These are phyloP conservation scores for Musca vetustissima DNA, from an alignment of 1,140 invertebrate species.

Conservation along the genomic window DNA sequence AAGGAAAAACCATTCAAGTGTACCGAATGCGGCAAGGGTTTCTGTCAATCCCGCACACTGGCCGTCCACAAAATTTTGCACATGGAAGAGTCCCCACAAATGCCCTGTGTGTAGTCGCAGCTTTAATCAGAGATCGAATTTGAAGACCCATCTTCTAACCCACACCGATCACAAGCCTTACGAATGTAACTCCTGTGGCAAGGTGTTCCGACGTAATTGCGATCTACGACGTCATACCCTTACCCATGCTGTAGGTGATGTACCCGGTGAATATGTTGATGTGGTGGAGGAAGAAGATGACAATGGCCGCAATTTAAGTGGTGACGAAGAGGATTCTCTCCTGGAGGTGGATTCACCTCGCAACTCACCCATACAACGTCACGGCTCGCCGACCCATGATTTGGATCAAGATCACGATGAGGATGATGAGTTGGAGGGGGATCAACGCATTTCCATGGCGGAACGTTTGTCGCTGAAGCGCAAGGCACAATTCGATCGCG, in stretches of 20 bases:
- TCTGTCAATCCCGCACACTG: conserved; percentile 91
- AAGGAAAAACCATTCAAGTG: conserved; percentile 98
- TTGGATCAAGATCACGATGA: conserved; percentile 37
- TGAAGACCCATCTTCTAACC: conserved; percentile 91
- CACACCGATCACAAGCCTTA: conserved; percentile 95
- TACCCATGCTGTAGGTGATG: conserved; percentile 82
- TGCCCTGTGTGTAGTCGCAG: conserved; percentile 85
- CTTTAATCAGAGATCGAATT: conserved; percentile 89
- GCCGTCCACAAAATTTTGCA: conserved; percentile 92
- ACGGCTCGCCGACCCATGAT: conserved; percentile 52
- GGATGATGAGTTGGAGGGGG: conserved; percentile 38
- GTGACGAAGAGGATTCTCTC: conserved; percentile 62
- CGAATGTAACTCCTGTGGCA: conserved; percentile 87
- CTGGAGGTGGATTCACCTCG: conserved; percentile 62
- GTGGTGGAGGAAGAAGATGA: conserved; percentile 67
- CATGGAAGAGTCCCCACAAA: conserved; percentile 90
- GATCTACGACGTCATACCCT: conserved; percentile 80
- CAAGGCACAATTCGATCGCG: conserved; percentile 17
- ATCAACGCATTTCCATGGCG: conserved; percentile 10
- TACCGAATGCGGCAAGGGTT: conserved; percentile 92
- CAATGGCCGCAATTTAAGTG: conserved; percentile 60
- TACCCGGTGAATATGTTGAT: conserved; percentile 70
- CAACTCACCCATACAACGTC: conserved; percentile 60
- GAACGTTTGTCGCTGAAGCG: conserved; percentile 9
- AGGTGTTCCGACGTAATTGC: conserved; percentile 83